A percentile compares a stretch with the other conserved stretches of the same genome.
Conservation (phyloP, 1,140 invertebrate species). For the Lethrus apterus region DNA sequence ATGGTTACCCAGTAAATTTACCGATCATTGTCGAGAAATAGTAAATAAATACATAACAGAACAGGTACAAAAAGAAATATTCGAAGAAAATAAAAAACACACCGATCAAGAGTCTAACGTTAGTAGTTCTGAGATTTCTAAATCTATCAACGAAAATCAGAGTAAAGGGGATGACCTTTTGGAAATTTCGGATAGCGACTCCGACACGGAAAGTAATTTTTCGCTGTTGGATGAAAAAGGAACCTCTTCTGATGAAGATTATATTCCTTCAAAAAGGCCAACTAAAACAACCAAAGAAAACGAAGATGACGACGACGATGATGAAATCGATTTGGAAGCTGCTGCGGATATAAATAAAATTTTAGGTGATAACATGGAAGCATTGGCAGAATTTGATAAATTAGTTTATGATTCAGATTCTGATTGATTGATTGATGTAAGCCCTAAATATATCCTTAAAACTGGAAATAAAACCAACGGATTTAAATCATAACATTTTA, state of each 20-base stretch:
- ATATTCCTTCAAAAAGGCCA: constrained; percentile 7
- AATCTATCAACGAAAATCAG: constrained; percentile 17
- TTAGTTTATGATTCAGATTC: constrained; percentile 11
- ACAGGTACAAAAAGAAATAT: constrained; percentile 46
- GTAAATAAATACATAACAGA: constrained; percentile 54
- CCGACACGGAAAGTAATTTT: constrained; percentile 21
- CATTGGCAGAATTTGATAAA: constrained; percentile 2
- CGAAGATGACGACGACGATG: constrained; percentile 22
- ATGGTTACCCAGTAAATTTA: constrained; percentile 64
- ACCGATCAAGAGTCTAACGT: constrained; percentile 6
- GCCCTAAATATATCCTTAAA: too few species aligned
- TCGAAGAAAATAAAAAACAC: constrained; percentile 17
- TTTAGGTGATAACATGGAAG: not conserved
- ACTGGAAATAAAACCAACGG: too few species aligned
- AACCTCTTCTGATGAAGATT: constrained; percentile 23
- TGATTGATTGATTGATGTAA: too few species aligned
- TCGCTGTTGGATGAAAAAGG: constrained; percentile 20
- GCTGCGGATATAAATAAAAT: constrained; percentile 34
- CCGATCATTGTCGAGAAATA: constrained; percentile 59
- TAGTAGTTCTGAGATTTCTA: not conserved
- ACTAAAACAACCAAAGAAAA: not conserved
- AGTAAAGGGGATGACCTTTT: constrained; percentile 14
- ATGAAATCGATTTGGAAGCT: constrained; percentile 34
- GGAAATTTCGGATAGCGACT: constrained; percentile 9
- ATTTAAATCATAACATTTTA: too few species aligned